Evolutionary conservation across 1,140 invertebrate genomes (phyloP), one percentile per base, ranked within the genome.

Genomic region (Lepidostoma basale): DNA sequence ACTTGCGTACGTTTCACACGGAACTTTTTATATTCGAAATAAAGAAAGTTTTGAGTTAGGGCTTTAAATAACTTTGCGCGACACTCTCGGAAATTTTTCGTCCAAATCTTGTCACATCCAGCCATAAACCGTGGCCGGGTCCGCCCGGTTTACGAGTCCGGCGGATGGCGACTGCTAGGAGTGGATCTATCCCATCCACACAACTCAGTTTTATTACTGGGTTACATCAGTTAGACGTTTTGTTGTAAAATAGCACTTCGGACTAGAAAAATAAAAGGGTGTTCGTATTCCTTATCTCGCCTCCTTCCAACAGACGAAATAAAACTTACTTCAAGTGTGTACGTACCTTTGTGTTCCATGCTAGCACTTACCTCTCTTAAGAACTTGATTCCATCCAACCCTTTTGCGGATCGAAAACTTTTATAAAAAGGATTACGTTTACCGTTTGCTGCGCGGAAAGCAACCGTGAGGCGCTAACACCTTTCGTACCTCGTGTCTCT

Each of bases 221-320:
- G 49, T 30, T 54, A 54, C 49, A 28, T 54, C 49, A 28, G 23
- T 54, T 54, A 14, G 23, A 28, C 49, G 52, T 56, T 56, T 56
- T 56, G 52, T 56, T 56, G 52, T 56, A 33, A 33, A 56, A 33
- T 33, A 33, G 23, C 49, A 30, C 49, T 54, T 54, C 49, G n/a
- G 49, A 18, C 28, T 30, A 3, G 26, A 30, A 18, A 56, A 33
- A 56, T 56, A 56, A 56, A 18, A 30, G 36, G 16, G 25, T 56
- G 47, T 52, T 14, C 33, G 33, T 36, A 9, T 36, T 36, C 12
- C n/a, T 56, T 33, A 56, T 56, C 52, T 56, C 25, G 1, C 3
- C 25, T 54, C 49, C n/a, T 28, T 30, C 49, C 49, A 18, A 18
- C n/a, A 54, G 23, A 33, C 26, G 25, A 5, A n/a, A 3, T 56